Evolutionary conservation across 2,888 invertebrate species (phyloP), one percentile per base, ranked within the genome.

Genomic region (Diplazon laetatorius): DNA sequence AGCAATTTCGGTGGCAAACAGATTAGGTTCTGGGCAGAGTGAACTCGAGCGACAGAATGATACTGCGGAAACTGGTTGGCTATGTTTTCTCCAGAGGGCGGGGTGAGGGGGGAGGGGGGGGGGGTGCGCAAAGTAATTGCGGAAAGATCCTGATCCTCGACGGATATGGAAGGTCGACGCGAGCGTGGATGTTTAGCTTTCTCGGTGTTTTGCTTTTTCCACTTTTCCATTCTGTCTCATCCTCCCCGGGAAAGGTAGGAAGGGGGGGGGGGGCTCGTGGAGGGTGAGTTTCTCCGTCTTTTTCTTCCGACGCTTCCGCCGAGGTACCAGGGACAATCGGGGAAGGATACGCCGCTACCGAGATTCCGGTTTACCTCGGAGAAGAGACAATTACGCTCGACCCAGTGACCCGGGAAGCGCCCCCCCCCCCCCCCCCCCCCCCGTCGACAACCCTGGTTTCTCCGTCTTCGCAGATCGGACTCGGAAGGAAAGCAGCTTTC

Each of bases 41-140:
- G 70, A 75, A 65, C 60, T 18, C 35, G 39, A 30, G 60, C 59
- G 60, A 70, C 65, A 55, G 12, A 25, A 35, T 46, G 46, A 65
- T 39, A 50, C 62, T 46, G 22, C 57, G 35, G 57, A 5, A n/a
- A 50, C 35, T 74, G 37, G 63, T 60, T 65, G 60, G 39, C n/a
- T 35, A 59, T 20, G 62, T 68, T 66, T 65, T 50, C 62, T 22
- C 42, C 20, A 18, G 69, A 44, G 48, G 52, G 70, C n/a, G n/a
- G n/a, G n/a, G n/a, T n/a, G n/a, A n/a, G n/a, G n/a, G n/a, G n/a
- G n/a, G n/a, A n/a, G n/a, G n/a, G n/a, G n/a, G n/a, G n/a, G n/a
- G n/a, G n/a, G n/a, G n/a, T n/a, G n/a, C 70, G 30, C 66, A 80
- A 84, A 84, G 83, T 85, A 87, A 87, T 87, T 85, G 82, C 81